phyloP scores from a whole-genome alignment of 2,888 invertebrate genomes.

The Agrochola macilenta region DNA sequence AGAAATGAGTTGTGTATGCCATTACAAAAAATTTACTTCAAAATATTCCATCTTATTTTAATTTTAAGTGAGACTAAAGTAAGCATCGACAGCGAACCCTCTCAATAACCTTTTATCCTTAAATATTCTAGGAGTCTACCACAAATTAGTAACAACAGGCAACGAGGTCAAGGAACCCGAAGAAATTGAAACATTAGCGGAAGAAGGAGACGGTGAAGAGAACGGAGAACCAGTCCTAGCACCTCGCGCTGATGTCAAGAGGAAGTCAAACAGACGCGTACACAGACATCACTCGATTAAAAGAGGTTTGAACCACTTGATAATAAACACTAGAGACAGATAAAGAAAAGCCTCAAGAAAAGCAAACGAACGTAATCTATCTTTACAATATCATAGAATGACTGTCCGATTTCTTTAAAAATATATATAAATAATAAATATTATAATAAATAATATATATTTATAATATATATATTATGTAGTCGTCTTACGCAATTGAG shows the following conservation, averaged over 20 bases:
- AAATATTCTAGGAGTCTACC: conserved; percentile 79
- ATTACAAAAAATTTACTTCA: not conserved
- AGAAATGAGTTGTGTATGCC: not conserved
- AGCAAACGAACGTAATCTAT: conserved; percentile 7
- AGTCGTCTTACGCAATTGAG: too few relatives aligned
- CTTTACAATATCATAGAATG: not conserved
- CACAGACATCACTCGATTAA: conserved; percentile 84
- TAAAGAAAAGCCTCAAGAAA: not conserved
- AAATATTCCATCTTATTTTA: not conserved
- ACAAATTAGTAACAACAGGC: conserved; percentile 92
- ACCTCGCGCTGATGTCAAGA: conserved; percentile 78
- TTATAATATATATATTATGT: too few relatives aligned
- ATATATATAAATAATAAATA: too few relatives aligned
- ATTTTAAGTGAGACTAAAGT: not conserved
- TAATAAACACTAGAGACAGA: not conserved
- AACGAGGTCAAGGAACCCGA: conserved; percentile 84
- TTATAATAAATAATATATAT: too few relatives aligned
- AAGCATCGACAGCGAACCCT: not conserved
- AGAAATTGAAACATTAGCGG: conserved; percentile 80
- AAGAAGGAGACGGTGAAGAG: conserved; percentile 78
- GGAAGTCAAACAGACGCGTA: conserved; percentile 80
- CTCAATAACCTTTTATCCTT: not conserved
- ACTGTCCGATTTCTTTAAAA: not conserved
- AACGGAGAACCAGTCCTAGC: conserved; percentile 72
- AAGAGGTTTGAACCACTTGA: conserved; percentile 73